Evolutionary conservation across 2,797 vertebrate species (phyloP).

Genomic region (Serranus cabrilla): DNA sequence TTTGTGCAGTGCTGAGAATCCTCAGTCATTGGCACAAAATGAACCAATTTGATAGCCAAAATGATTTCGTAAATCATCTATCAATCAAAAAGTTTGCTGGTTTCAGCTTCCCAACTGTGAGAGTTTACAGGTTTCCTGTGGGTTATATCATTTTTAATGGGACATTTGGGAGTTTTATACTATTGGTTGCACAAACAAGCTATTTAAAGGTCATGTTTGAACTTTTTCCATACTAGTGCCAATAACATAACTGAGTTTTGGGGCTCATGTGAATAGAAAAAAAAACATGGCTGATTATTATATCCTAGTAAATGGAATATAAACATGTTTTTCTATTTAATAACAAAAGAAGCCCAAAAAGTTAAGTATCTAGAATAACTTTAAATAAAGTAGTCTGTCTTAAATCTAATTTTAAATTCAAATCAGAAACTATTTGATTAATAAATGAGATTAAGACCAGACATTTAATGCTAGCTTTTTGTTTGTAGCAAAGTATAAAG

Average conservation of each 20-base stretch:
- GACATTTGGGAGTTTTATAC: too few species aligned
- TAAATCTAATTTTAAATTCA: not conserved
- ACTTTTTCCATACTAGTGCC: not conserved
- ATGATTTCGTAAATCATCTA: not conserved
- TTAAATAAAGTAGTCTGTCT: too few species aligned
- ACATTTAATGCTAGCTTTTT: not conserved
- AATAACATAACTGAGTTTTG: not conserved
- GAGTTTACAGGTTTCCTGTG: not conserved
- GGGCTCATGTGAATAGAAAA: not conserved
- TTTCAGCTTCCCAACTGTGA: conserved; percentile 3
- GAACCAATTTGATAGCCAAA: not conserved
- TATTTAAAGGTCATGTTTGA: not conserved
- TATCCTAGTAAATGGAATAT: too few species aligned
- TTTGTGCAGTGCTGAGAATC: not conserved
- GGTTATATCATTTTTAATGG: not conserved
- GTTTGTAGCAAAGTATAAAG: too few species aligned
- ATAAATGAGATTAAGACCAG: too few species aligned
- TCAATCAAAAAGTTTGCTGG: not conserved
- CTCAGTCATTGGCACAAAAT: not conserved
- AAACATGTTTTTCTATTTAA: too few species aligned
- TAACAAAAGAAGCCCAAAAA: too few species aligned
- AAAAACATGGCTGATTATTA: too few species aligned
- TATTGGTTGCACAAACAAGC: too few species aligned
- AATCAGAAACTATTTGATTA: too few species aligned
- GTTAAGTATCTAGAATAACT: too few species aligned